These are phyloP conservation scores for Salvelinus fontinalis DNA, from an alignment of 2,113 vertebrate genomes.

Conservation along the genomic window DNA sequence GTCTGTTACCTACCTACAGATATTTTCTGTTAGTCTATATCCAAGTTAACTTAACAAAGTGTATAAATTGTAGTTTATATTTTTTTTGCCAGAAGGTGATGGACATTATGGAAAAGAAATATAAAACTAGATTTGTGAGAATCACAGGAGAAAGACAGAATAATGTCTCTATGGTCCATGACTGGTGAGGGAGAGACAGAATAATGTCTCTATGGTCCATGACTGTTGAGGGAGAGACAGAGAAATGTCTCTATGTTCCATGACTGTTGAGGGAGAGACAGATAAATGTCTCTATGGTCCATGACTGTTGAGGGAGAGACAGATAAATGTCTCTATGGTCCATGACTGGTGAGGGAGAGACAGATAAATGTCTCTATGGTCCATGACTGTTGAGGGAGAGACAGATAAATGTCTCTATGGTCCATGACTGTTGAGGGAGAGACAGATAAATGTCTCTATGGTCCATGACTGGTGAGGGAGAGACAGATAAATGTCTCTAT, in stretches of 20 bases:
- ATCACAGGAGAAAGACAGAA: conserved; percentile 58
- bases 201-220: conserved; percentile 45
- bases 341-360: no score
- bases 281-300: conserved; percentile 33
- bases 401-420: conserved; percentile 58
- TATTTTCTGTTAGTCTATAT: conserved; percentile 57
- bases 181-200: conserved; percentile 54
- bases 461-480: conserved; percentile 52
- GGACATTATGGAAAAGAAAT: conserved; percentile 56
- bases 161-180: conserved; percentile 58
- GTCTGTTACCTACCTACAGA: conserved; percentile 47
- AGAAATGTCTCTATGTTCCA: conserved; percentile 41
- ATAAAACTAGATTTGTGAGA: conserved; percentile 46
- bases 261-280: no score
- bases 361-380: conserved; percentile 63
- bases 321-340: no score
- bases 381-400: conserved; percentile 56
- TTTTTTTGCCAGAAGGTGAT: conserved; percentile 40
- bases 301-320: conserved; percentile 60
- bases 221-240: conserved; percentile 43
- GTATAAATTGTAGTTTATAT: conserved; percentile 46
- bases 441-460: conserved; percentile 58
- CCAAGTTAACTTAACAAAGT: conserved; percentile 54
- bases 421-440: conserved; percentile 57
- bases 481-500: conserved; percentile 61